Percentiles rank a stretch among this genome's conserved stretches.
Evolutionary conservation across 2,888 invertebrate genomes (phyloP).

Genomic region (Drosophila paranaensis): DNA sequence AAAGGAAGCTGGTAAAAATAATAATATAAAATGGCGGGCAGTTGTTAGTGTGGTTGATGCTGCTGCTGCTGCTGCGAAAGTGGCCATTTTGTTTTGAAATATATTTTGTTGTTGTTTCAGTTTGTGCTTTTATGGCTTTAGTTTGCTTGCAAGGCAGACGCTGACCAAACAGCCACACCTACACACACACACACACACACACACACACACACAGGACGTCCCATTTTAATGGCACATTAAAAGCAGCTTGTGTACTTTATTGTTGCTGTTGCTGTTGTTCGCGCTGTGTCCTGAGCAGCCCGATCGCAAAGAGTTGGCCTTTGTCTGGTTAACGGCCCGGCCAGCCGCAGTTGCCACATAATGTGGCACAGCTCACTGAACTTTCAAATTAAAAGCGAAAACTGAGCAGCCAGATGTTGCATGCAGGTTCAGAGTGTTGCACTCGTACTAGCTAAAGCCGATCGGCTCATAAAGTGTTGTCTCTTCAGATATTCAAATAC

Average conservation of each 20-base stretch:
- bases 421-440: not conserved
- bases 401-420: constrained; percentile 58
- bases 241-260: constrained; percentile 71
- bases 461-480: not conserved
- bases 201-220: constrained; percentile 25
- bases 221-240: constrained; percentile 77
- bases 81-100: constrained; percentile 68
- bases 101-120: constrained; percentile 51
- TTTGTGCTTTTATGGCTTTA: constrained; percentile 71
- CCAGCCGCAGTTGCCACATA: constrained; percentile 51
- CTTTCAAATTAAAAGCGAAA: constrained; percentile 74
- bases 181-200: constrained; percentile 31
- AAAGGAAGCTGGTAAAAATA: constrained; percentile 62
- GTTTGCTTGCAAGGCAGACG: constrained; percentile 66
- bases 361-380: constrained; percentile 63
- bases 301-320: constrained; percentile 55
- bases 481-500: not conserved
- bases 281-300: constrained; percentile 17
- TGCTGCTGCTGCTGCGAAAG: constrained; percentile 38
- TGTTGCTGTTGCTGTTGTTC: constrained; percentile 38
- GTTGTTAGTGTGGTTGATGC: constrained; percentile 5
- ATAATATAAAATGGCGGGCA: constrained; percentile 74
- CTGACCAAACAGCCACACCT: constrained; percentile 60
- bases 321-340: constrained; percentile 44
- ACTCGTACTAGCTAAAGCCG: too few relatives aligned